A percentile compares a stretch with the other conserved stretches of the same genome.
phyloP scores from a whole-genome alignment of 2,888 invertebrate genomes.

The Hoplodrina ambigua region DNA sequence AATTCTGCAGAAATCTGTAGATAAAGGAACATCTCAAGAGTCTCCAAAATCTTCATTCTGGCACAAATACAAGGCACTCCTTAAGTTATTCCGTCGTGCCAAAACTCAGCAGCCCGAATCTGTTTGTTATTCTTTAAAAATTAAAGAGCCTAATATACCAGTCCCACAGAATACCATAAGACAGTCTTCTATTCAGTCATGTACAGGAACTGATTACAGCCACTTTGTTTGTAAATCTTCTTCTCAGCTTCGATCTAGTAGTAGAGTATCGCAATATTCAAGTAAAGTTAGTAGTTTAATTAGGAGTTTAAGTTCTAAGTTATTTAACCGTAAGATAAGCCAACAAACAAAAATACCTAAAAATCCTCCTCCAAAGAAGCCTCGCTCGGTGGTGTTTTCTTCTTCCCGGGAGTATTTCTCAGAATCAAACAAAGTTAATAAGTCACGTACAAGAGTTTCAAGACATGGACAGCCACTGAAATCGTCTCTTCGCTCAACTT shows the following conservation, averaged over 20 bases:
- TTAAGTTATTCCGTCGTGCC: background rate
- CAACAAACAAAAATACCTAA: conserved; percentile 14
- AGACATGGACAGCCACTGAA: background rate
- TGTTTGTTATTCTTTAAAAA: background rate
- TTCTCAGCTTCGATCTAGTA: conserved; percentile 4
- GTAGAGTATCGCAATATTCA: conserved; percentile 9
- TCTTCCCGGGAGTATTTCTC: background rate
- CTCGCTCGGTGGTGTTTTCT: background rate
- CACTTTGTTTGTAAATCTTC: conserved; percentile 9
- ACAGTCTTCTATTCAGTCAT: conserved; percentile 1
- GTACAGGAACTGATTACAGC: background rate
- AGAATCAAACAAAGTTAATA: too few relatives aligned
- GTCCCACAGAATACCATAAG: background rate
- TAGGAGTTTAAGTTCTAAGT: conserved; percentile 33
- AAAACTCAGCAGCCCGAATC: background rate
- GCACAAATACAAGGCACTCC: background rate
- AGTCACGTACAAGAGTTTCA: too few relatives aligned
- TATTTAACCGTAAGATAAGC: conserved; percentile 51
- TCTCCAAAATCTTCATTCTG: background rate
- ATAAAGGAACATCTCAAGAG: background rate
- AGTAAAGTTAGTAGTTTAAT: conserved; percentile 42
- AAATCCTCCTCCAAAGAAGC: background rate
- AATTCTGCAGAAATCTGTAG: background rate
- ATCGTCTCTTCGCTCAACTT: background rate
- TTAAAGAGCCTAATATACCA: background rate